Evolutionary conservation across 2,888 invertebrate species (phyloP).

Genomic region (Heliconius charithonia): DNA sequence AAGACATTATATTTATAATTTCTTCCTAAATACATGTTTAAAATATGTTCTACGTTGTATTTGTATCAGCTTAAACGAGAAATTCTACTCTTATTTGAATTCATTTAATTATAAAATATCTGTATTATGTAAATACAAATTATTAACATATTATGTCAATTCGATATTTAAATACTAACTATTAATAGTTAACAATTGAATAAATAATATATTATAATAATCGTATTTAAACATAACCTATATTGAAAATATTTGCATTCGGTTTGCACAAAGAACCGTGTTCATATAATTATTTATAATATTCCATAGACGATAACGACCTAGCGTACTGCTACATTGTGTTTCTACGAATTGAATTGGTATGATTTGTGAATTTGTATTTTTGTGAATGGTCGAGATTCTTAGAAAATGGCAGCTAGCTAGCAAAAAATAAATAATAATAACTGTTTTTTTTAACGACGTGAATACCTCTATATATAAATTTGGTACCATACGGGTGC

Average conservation of each 20-base stretch:
- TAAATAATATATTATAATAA: not conserved
- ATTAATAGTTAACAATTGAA: not conserved
- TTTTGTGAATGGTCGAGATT: not conserved
- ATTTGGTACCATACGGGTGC: too few species aligned
- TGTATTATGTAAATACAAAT: conserved; percentile 6
- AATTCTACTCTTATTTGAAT: not conserved
- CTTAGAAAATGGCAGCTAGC: not conserved
- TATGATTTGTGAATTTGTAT: not conserved
- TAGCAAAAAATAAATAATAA: not conserved
- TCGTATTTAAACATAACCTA: not conserved
- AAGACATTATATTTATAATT: too few species aligned
- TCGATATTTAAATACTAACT: not conserved
- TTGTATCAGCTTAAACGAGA: not conserved
- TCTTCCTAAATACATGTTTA: too few species aligned
- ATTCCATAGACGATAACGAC: conserved; percentile 11
- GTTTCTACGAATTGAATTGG: not conserved
- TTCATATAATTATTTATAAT: conserved; percentile 12
- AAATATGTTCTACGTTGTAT: not conserved
- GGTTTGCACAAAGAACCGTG: not conserved
- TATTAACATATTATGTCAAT: not conserved
- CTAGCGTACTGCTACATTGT: not conserved
- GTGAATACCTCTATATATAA: too few species aligned
- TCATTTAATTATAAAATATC: not conserved
- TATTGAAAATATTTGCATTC: conserved; percentile 16
- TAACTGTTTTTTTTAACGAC: too few species aligned